phyloP scores from a whole-genome alignment of 2,797 vertebrate species.

The Gallinago stenura region DNA sequence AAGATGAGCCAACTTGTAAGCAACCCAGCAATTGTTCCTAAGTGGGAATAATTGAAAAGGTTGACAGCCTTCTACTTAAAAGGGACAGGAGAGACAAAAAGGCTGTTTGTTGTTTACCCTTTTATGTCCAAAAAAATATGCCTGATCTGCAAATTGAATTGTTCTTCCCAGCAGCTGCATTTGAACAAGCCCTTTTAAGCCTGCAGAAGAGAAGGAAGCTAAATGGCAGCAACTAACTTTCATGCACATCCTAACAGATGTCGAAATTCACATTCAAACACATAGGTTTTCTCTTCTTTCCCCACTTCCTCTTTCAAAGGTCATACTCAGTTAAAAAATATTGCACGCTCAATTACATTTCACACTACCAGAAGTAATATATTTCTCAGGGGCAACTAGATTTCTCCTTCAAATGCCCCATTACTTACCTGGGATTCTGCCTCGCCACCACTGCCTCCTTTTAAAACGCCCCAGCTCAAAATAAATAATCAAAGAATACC shows the following conservation, averaged over 20 bases:
- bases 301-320: neutral
- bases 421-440: neutral
- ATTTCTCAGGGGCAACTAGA: neutral
- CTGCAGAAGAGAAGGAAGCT: neutral
- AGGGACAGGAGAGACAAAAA: neutral
- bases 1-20: neutral
- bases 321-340: neutral
- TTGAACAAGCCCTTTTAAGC: neutral
- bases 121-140: neutral
- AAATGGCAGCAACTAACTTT: neutral
- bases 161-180: neutral
- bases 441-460: neutral
- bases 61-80: neutral
- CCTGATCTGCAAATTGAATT: neutral
- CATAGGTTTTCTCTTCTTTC: neutral
- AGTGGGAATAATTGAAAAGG: neutral
- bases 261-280: neutral
- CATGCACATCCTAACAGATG: neutral
- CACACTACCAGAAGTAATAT: neutral
- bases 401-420: neutral
- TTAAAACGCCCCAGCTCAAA: neutral
- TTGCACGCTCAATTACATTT: neutral
- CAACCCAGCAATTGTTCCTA: neutral
- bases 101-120: neutral
- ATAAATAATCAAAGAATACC: neutral